Evolutionary conservation across 2,113 vertebrate genomes (phyloP).

Genomic region (Xiphophorus maculatus): DNA sequence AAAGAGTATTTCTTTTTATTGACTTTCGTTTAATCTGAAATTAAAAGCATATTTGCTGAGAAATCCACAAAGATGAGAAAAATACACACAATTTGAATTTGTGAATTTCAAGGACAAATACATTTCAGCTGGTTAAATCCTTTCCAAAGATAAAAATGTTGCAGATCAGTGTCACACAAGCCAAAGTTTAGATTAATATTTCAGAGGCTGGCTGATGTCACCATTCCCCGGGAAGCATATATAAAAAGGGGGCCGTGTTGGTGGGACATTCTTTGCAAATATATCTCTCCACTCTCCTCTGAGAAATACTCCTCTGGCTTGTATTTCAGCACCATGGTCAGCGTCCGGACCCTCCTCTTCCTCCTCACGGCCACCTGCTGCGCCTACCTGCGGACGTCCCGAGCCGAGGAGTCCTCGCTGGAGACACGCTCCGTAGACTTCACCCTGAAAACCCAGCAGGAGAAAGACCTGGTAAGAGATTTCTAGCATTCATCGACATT

Average conservation of each 20-base stretch:
- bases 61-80: not conserved
- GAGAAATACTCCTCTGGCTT: constrained; percentile 3
- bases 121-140: constrained; percentile 28
- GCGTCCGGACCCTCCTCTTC: constrained; percentile 54
- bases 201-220: constrained; percentile 68
- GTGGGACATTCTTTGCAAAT: not conserved
- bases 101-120: not conserved
- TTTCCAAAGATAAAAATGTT: constrained; percentile 45
- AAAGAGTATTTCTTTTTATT: not conserved
- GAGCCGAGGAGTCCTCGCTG: constrained; percentile 59
- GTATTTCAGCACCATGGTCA: constrained; percentile 67
- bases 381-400: constrained; percentile 51
- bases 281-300: not conserved
- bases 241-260: constrained; percentile 50
- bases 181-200: constrained; percentile 67
- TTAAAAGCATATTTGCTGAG: not conserved
- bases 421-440: constrained; percentile 74
- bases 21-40: not conserved
- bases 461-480: constrained; percentile 73
- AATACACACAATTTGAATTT: too few species aligned
- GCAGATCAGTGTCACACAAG: constrained; percentile 21
- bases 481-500: not conserved
- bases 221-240: constrained; percentile 13
- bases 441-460: constrained; percentile 67
- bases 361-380: constrained; percentile 62